Percentiles rank a stretch among this genome's conserved stretches.
phyloP scores from a whole-genome alignment of 2,888 invertebrate species.

The Ganaspis brasiliensis region DNA sequence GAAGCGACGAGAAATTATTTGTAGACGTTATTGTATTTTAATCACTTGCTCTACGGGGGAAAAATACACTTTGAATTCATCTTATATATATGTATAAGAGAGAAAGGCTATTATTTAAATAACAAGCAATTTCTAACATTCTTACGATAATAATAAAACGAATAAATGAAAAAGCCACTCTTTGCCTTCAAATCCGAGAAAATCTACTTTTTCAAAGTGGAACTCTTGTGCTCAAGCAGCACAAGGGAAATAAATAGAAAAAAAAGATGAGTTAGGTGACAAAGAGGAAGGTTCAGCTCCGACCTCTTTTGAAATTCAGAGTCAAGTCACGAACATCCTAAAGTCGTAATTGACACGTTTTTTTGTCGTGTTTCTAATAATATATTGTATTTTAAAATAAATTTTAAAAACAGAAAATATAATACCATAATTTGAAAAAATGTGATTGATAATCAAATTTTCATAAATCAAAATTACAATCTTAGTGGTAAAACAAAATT shows the following conservation, averaged over 20 bases:
- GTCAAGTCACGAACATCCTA: slow-evolving; percentile 60
- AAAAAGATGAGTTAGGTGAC: background rate
- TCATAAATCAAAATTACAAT: no score
- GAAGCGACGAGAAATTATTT: background rate
- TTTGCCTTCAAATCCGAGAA: slow-evolving; percentile 18
- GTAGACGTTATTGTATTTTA: slow-evolving; percentile 2
- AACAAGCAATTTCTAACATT: slow-evolving; percentile 26
- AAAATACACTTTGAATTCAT: background rate
- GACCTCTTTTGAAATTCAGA: slow-evolving; percentile 57
- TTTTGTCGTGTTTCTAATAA: slow-evolving; percentile 47
- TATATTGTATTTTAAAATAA: slow-evolving; percentile 49
- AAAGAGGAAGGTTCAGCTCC: slow-evolving; percentile 6
- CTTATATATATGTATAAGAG: background rate
- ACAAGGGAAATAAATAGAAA: background rate
- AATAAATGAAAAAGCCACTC: slow-evolving; percentile 20
- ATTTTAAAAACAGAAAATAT: no score
- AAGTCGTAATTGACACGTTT: slow-evolving; percentile 65
- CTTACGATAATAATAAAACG: slow-evolving; percentile 2
- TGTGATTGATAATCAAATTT: no score
- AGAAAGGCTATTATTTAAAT: background rate
- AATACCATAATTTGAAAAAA: no score
- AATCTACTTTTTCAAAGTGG: slow-evolving; percentile 25
- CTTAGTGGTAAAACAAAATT: no score
- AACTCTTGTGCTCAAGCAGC: slow-evolving; percentile 6
- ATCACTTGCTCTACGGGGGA: background rate